Evolutionary conservation across 2,113 vertebrate species (phyloP).

Genomic region (Serilophus lunatus): DNA sequence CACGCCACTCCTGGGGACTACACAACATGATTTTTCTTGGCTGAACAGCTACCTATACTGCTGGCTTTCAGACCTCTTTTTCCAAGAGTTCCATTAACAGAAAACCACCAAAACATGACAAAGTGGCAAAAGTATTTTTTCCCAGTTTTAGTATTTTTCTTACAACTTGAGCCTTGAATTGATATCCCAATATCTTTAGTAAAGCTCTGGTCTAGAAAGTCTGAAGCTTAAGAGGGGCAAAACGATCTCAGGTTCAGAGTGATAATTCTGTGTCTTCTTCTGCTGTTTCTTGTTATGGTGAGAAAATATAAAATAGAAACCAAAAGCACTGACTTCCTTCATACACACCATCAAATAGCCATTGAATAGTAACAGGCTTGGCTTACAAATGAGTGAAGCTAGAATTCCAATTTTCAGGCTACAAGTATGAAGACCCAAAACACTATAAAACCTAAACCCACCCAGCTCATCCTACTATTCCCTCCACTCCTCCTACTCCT

Average conservation of each 20-base stretch:
- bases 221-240: neutral
- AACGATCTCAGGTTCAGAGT: neutral
- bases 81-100: neutral
- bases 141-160: neutral
- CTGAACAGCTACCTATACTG: neutral
- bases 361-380: neutral
- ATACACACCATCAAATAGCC: neutral
- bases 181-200: neutral
- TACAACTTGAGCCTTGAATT: neutral
- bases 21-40: neutral
- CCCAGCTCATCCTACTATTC: neutral
- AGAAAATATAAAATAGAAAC: neutral
- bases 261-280: neutral
- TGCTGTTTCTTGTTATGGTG: neutral
- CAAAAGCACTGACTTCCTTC: neutral
- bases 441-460: neutral
- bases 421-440: neutral
- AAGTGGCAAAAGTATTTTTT: neutral
- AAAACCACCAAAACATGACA: neutral
- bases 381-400: neutral
- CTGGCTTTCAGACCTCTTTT: neutral
- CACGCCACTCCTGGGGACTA: neutral
- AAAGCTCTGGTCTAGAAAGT: neutral
- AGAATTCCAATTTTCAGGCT: neutral
- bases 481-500: neutral